phyloP scores from a whole-genome alignment of 2,113 vertebrate species.

The Phasianus colchicus region DNA sequence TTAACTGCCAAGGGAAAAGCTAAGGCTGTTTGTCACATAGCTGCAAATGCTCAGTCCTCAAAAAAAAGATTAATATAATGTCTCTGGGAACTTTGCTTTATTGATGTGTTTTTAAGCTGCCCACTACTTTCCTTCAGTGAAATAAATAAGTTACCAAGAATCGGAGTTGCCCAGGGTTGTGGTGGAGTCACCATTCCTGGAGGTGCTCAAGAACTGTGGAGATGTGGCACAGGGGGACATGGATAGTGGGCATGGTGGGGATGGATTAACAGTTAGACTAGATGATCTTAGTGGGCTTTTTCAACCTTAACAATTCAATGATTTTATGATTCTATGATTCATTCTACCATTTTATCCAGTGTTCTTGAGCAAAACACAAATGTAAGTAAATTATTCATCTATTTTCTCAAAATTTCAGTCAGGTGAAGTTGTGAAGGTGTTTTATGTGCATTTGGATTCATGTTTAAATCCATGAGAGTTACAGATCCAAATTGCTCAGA shows the following conservation, averaged over 20 bases:
- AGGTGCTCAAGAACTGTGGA: too few species aligned
- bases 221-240: too few species aligned
- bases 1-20: background rate
- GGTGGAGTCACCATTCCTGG: too few species aligned
- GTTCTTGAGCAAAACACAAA: background rate
- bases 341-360: background rate
- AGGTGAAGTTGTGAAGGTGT: background rate
- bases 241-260: too few species aligned
- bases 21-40: slow-evolving; percentile 32
- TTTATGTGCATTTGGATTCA: background rate
- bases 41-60: slow-evolving; percentile 10
- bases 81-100: slow-evolving; percentile 6
- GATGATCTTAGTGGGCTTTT: too few species aligned
- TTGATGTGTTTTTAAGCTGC: slow-evolving; percentile 38
- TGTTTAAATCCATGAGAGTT: background rate
- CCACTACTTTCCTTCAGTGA: background rate
- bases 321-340: background rate
- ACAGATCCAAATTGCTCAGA: background rate
- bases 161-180: background rate
- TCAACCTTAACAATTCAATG: too few species aligned
- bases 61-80: slow-evolving; percentile 4
- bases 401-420: background rate
- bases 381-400: background rate
- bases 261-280: too few species aligned
- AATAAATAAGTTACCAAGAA: slow-evolving; percentile 6